Conservation (phyloP, 2,888 invertebrate genomes). For the Apomyelois bistriatella region DNA sequence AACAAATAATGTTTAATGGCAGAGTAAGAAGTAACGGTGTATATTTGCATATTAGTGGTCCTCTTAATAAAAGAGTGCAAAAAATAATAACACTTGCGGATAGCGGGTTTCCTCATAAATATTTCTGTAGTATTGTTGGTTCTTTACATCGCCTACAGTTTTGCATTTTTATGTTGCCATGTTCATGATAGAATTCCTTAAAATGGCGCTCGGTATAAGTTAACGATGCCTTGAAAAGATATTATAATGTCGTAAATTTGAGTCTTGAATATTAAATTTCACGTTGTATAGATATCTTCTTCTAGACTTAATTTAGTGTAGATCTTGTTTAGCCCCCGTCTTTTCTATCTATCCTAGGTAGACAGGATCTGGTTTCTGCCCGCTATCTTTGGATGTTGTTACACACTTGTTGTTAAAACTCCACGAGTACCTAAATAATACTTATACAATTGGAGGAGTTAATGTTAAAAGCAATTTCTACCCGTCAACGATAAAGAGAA, state of each 20-base stretch:
- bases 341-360: too few relatives aligned
- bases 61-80: slow-evolving; percentile 45
- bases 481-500: too few relatives aligned
- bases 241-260: not conserved
- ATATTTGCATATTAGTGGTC: slow-evolving; percentile 65
- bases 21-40: slow-evolving; percentile 55
- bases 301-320: too few relatives aligned
- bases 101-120: not conserved
- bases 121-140: not conserved
- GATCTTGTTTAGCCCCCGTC: too few relatives aligned
- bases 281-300: too few relatives aligned
- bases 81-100: slow-evolving; percentile 26
- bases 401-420: too few relatives aligned
- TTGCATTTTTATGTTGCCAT: slow-evolving; percentile 7
- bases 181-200: slow-evolving; percentile 1
- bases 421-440: too few relatives aligned
- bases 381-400: too few relatives aligned
- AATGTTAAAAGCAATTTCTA: too few relatives aligned
- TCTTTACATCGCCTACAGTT: not conserved
- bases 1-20: slow-evolving; percentile 72
- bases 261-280: too few relatives aligned
- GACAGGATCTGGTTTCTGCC: too few relatives aligned
- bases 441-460: too few relatives aligned
- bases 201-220: not conserved
- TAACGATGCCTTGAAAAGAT: not conserved